Percentiles rank a stretch among this genome's conserved stretches.
Evolutionary conservation across 2,113 vertebrate genomes (phyloP).

Genomic region (Sinocyclocheilus maitianheensis): DNA sequence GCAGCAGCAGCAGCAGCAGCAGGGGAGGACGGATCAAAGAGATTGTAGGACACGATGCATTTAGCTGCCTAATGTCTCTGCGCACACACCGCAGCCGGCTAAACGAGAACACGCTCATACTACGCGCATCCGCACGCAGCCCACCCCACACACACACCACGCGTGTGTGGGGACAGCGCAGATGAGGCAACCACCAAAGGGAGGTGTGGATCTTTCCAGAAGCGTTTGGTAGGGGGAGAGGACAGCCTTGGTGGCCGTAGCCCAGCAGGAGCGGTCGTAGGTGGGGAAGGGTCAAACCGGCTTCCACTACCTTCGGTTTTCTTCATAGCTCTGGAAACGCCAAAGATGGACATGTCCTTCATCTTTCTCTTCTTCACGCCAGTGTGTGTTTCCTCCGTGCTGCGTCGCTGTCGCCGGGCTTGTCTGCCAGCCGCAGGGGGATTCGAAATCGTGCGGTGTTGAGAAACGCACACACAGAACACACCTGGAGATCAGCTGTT

Average conservation of each 20-base stretch:
- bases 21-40: constrained; percentile 40
- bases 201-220: constrained; percentile 50
- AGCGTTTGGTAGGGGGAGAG: constrained; percentile 23
- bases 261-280: constrained; percentile 24
- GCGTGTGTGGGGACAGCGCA: constrained; percentile 41
- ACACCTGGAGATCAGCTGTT: constrained; percentile 39
- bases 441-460: constrained; percentile 30
- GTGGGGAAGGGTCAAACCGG: constrained; percentile 25
- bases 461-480: constrained; percentile 32
- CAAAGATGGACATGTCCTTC: constrained; percentile 59
- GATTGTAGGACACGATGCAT: constrained; percentile 38
- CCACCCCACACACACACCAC: constrained; percentile 8
- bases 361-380: constrained; percentile 59
- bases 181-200: constrained; percentile 39
- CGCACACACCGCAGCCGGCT: constrained; percentile 12
- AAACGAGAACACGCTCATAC: constrained; percentile 5
- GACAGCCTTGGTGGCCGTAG: constrained; percentile 24
- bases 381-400: constrained; percentile 41
- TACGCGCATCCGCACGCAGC: background rate
- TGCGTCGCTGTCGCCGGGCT: constrained; percentile 46
- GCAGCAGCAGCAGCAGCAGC: constrained; percentile 50
- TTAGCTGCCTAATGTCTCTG: constrained; percentile 33
- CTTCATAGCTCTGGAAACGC: background rate
- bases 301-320: background rate
- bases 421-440: constrained; percentile 40